phyloP scores from a whole-genome alignment of 2,888 invertebrate species.

The Sceliomorpha sp. region DNA sequence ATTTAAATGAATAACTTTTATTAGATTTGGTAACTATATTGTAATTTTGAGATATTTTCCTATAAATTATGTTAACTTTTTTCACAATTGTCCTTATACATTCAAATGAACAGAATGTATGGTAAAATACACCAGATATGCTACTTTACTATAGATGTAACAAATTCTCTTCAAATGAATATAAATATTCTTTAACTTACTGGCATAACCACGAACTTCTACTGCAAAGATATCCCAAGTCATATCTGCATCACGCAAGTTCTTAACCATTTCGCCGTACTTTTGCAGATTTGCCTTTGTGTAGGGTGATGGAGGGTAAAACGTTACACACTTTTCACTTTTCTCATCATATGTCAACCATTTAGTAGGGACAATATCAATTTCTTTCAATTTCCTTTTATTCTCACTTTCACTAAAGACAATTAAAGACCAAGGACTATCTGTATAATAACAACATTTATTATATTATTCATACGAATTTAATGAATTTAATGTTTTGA shows the following conservation, averaged over 20 bases:
- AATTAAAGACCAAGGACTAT: not conserved
- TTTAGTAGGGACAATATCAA: not conserved
- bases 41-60: too few relatives aligned
- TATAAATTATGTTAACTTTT: too few relatives aligned
- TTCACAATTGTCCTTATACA: too few relatives aligned
- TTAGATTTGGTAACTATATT: too few relatives aligned
- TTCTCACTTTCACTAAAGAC: not conserved
- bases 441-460: not conserved
- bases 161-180: not conserved
- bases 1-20: too few relatives aligned
- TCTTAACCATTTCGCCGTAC: not conserved
- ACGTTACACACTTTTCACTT: not conserved
- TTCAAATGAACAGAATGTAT: too few relatives aligned
- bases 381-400: not conserved
- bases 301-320: not conserved
- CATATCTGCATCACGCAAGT: not conserved
- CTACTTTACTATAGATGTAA: too few relatives aligned
- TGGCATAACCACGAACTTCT: not conserved
- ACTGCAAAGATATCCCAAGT: not conserved
- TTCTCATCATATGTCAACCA: not conserved
- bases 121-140: too few relatives aligned
- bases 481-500: too few relatives aligned
- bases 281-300: not conserved
- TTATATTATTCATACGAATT: too few relatives aligned
- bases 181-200: not conserved